Percentiles rank a stretch among this genome's conserved stretches.
These are phyloP conservation scores for Dioctria linearis DNA, from an alignment of 2,888 invertebrate species.

Conservation along the genomic window DNA sequence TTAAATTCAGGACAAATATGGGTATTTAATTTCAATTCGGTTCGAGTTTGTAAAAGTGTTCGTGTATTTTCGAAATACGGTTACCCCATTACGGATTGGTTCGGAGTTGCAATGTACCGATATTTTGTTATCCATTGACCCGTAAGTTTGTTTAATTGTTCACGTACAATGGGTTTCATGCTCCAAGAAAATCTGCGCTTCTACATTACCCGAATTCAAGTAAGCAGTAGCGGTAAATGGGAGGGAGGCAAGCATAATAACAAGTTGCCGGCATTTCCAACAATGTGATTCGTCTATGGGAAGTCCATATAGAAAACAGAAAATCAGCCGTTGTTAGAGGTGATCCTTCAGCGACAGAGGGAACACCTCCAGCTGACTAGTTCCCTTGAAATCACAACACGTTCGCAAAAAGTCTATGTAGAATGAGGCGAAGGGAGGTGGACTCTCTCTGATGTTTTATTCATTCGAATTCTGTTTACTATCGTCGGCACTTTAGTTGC, in stretches of 20 bases:
- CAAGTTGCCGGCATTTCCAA: conserved; percentile 22
- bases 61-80: neutral
- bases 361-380: conserved; percentile 50
- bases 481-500: conserved; percentile 53
- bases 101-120: conserved; percentile 13
- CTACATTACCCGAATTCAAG: conserved; percentile 12
- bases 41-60: neutral
- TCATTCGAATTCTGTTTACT: conserved; percentile 52
- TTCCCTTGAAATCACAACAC: conserved; percentile 31
- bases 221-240: neutral
- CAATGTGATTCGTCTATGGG: conserved; percentile 11
- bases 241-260: conserved; percentile 8
- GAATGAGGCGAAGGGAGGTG: conserved; percentile 13
- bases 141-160: conserved; percentile 53
- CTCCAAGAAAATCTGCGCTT: conserved; percentile 43
- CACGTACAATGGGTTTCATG: conserved; percentile 50
- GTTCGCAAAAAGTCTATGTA: neutral
- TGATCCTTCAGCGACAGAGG: conserved; percentile 36
- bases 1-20: neutral
- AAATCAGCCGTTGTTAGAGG: conserved; percentile 2
- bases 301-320: conserved; percentile 2
- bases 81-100: neutral
- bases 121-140: conserved; percentile 38
- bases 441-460: conserved; percentile 40
- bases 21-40: neutral